phyloP scores from a whole-genome alignment of 1,140 invertebrate genomes.

The Hydropsyche tenuis region DNA sequence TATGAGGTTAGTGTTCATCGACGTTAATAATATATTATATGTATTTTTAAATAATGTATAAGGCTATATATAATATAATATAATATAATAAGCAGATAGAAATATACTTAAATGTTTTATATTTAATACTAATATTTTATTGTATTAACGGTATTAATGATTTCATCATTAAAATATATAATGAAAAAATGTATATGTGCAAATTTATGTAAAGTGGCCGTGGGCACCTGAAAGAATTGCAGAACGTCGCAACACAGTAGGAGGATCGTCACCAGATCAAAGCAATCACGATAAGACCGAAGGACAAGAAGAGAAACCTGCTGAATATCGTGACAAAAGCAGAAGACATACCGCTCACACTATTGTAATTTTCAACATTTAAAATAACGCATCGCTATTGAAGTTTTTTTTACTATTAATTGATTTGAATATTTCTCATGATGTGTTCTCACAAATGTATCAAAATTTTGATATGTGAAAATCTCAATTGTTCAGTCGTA shows the following conservation, averaged over 20 bases:
- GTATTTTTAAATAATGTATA: too few relatives aligned
- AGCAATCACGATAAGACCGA: background rate
- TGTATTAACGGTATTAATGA: too few relatives aligned
- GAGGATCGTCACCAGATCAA: constrained; percentile 53
- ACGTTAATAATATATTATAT: too few relatives aligned
- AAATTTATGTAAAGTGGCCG: constrained; percentile 63
- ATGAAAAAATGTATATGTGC: constrained; percentile 11
- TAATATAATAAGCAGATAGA: too few relatives aligned
- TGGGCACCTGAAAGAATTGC: constrained; percentile 67
- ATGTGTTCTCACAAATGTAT: too few relatives aligned
- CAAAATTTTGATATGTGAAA: too few relatives aligned
- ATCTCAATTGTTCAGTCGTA: too few relatives aligned
- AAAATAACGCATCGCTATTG: background rate
- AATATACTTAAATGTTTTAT: too few relatives aligned
- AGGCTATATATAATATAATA: too few relatives aligned
- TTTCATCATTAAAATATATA: background rate
- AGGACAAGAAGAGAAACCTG: constrained; percentile 44
- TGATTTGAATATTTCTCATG: background rate
- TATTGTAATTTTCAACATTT: constrained; percentile 40
- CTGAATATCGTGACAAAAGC: constrained; percentile 52
- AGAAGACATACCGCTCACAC: constrained; percentile 57
- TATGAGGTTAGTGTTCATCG: constrained; percentile 39
- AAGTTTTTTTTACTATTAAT: background rate
- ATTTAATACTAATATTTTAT: too few relatives aligned
- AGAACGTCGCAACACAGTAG: constrained; percentile 51